Evolutionary conservation across 1,140 invertebrate species (phyloP).

Genomic region (Bradynema listronoti): DNA sequence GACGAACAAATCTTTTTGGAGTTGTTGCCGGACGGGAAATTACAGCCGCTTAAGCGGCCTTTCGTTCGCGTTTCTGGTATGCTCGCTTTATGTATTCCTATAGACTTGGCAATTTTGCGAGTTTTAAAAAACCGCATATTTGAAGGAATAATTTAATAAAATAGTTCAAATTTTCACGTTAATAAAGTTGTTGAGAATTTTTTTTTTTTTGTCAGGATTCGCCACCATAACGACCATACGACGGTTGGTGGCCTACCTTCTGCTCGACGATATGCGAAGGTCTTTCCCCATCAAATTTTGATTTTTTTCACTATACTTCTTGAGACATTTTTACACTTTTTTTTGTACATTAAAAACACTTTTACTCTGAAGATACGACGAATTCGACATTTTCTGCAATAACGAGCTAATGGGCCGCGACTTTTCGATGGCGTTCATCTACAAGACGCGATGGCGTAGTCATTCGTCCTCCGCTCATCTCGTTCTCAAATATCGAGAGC

Average conservation of each 20-base stretch:
- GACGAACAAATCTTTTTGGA: conserved; percentile 27
- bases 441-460: conserved; percentile 91
- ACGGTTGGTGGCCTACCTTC: conserved; percentile 85
- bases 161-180: too few species aligned
- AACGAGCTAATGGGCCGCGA: conserved; percentile 95
- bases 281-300: too few species aligned
- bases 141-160: not conserved
- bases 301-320: too few species aligned
- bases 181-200: too few species aligned
- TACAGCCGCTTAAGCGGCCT: conserved; percentile 15
- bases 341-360: conserved; percentile 87
- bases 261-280: conserved; percentile 72
- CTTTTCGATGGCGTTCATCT: conserved; percentile 96
- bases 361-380: conserved; percentile 90
- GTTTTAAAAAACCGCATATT: not conserved
- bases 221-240: conserved; percentile 46
- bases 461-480: conserved; percentile 60
- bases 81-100: not conserved
- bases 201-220: conserved; percentile 32
- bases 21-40: conserved; percentile 22
- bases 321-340: too few species aligned
- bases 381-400: conserved; percentile 98
- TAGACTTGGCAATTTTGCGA: not conserved
- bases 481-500: conserved; percentile 29
- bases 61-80: conserved; percentile 37